Conservation (phyloP, 2,113 vertebrate species). For the Cyanoramphus novaezelandiae region DNA sequence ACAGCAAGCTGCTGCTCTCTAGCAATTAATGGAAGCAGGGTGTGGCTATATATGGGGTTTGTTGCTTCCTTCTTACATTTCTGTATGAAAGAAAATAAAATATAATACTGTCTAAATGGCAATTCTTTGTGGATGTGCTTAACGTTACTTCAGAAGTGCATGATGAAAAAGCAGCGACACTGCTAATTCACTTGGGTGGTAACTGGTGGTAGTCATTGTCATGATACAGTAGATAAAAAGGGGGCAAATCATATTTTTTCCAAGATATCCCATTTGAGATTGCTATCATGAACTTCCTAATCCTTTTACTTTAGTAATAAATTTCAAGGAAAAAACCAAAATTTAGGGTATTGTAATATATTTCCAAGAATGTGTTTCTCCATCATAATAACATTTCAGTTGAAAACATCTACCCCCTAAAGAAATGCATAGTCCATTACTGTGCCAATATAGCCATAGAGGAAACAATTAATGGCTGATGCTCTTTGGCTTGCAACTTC, state of each 20-base stretch:
- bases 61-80: constrained; percentile 71
- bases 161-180: not conserved
- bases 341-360: not conserved
- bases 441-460: not conserved
- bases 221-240: constrained; percentile 71
- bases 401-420: not conserved
- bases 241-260: constrained; percentile 72
- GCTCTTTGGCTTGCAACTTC: not conserved
- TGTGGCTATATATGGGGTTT: constrained; percentile 80
- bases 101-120: constrained; percentile 14
- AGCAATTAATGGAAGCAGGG: constrained; percentile 91
- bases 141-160: not conserved
- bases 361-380: not conserved
- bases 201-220: not conserved
- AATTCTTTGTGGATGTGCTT: not conserved
- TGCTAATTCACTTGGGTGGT: not conserved
- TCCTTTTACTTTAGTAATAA: constrained; percentile 78
- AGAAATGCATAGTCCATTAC: not conserved
- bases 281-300: constrained; percentile 75
- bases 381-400: not conserved
- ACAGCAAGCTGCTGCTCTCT: constrained; percentile 83
- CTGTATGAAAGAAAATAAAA: constrained; percentile 69
- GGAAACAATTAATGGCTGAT: not conserved
- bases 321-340: constrained; percentile 60
- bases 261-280: constrained; percentile 81